Conservation (phyloP, 2,113 vertebrate genomes). For the Hiodon alosoides region DNA sequence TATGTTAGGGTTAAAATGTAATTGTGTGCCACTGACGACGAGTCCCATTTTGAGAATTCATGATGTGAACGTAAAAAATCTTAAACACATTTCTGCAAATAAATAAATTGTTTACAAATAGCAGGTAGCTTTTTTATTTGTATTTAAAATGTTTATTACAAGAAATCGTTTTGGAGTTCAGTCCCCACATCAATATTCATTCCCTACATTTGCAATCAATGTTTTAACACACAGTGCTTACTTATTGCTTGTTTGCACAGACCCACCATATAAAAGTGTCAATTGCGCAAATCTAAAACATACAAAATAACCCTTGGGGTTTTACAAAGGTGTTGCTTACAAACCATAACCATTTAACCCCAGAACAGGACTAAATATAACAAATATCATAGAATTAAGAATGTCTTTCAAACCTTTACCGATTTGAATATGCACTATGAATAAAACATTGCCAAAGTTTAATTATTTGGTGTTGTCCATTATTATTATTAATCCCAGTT, state of each 20-base stretch:
- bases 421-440: neutral
- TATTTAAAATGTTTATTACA: slow-evolving; percentile 14
- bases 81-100: too few species aligned
- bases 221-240: slow-evolving; percentile 73
- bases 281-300: slow-evolving; percentile 69
- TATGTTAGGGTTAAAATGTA: too few species aligned
- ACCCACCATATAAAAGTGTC: slow-evolving; percentile 64
- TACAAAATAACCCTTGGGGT: slow-evolving; percentile 66
- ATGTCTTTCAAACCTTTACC: slow-evolving; percentile 11
- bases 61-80: neutral
- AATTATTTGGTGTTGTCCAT: slow-evolving; percentile 19
- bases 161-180: neutral
- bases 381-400: slow-evolving; percentile 44
- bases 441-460: slow-evolving; percentile 39
- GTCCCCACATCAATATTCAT: neutral
- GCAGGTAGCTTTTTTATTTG: slow-evolving; percentile 9
- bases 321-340: slow-evolving; percentile 71
- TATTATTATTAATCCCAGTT: slow-evolving; percentile 12
- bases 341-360: slow-evolving; percentile 64
- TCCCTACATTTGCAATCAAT: neutral
- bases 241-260: slow-evolving; percentile 65
- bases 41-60: neutral
- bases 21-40: too few species aligned
- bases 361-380: slow-evolving; percentile 69
- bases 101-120: neutral